Evolutionary conservation across 2,888 invertebrate genomes (phyloP).

Genomic region (Neoascia interrupta): DNA sequence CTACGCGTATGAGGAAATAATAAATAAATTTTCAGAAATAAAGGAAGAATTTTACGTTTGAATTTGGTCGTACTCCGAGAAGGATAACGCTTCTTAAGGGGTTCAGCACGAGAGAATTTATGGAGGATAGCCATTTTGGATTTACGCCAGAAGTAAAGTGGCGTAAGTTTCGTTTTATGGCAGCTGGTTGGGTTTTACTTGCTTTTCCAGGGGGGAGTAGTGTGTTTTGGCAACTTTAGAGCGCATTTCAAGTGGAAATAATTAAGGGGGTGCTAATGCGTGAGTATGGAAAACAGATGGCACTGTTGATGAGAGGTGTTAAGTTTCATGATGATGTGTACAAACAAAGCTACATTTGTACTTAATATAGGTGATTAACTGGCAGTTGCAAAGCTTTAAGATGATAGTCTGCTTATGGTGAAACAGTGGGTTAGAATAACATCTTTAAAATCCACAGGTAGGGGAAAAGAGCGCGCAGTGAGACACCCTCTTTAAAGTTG

Average conservation of each 20-base stretch:
- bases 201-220: neutral
- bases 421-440: neutral
- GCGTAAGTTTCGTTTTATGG: conserved; percentile 34
- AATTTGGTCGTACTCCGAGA: neutral
- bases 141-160: conserved; percentile 49
- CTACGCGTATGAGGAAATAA: conserved; percentile 15
- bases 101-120: conserved; percentile 27
- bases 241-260: conserved; percentile 9
- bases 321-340: conserved; percentile 8
- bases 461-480: neutral
- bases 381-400: no score
- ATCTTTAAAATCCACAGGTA: neutral
- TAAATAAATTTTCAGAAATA: conserved; percentile 38
- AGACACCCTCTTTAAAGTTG: no score
- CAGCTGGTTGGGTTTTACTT: conserved; percentile 26
- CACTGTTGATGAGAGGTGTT: conserved; percentile 21
- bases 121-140: conserved; percentile 49
- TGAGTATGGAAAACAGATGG: conserved; percentile 14
- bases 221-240: conserved; percentile 28
- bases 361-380: no score
- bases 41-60: conserved; percentile 11
- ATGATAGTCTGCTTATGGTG: neutral
- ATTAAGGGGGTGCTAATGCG: conserved; percentile 18
- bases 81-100: neutral
- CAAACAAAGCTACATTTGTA: neutral